Base-by-base conservation (phyloP, 1,140 invertebrate genomes). In the Danaus plexippus region DNA sequence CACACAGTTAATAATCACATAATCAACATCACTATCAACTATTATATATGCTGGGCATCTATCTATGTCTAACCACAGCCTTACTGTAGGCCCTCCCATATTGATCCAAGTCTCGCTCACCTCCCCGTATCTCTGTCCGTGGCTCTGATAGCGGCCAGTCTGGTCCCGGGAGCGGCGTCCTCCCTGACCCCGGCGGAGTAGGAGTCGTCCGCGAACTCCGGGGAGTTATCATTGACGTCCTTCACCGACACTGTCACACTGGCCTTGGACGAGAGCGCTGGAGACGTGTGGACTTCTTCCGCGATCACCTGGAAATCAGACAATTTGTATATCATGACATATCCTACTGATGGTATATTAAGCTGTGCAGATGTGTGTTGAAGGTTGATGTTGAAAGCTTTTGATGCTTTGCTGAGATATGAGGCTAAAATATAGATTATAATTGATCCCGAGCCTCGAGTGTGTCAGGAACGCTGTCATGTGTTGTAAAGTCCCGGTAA, bases 211-310 rank as follows among this genome's bases (percentile, higher is more conserved):
- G 91, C 88, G 80, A 97, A 97, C 10, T 88, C 88, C 4, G 96
- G 96, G 6, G 92, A 90, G 82, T 97, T 97, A 87, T 97, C 96
- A 85, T 97, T 97, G n/a, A 94, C 92, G 85, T 98, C 96, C 8
- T 91, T 88, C 43, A 97, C 91, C 9, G 91, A 90, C 1, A 98
- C 91, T 0, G 92, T 95, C 2, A 98, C 92, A 10, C 94, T 97
- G 0, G 95, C 94, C 4, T 95, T 96, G 1, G 95, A 97, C 0
- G 92, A 94, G 1, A 96, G 87, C 44, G 90, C 90, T 2, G 93
- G 91, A 47, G 89, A 88, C 1, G 94, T 95, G 63, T 94, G 90
- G 2, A 93, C 87, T 71, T 97, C 95, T 79, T 94, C 94, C 1
- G 95, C 96, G 54, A 96, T 90, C 5, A 96, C 91, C 93, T 94